These are phyloP conservation scores for Psittacula cyanocephala DNA, from an alignment of 2,113 vertebrate species.

Conservation along the genomic window DNA sequence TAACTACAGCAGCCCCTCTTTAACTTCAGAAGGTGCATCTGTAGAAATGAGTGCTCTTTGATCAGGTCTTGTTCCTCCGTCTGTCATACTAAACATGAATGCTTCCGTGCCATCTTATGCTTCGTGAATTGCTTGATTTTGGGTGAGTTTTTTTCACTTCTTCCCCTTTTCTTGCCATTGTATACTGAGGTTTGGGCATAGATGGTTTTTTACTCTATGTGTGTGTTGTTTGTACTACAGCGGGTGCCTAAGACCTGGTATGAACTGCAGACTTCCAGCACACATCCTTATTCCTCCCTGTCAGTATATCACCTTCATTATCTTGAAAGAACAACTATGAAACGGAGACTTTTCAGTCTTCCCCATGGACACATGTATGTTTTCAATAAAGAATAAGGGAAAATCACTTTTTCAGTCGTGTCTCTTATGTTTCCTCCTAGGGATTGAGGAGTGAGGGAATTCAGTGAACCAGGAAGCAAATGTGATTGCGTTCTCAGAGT, in stretches of 20 bases:
- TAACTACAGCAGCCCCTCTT: conserved; percentile 24
- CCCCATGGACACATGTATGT: background rate
- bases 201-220: accelerated
- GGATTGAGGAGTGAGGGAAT: background rate
- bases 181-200: background rate
- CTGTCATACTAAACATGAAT: background rate
- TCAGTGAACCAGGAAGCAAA: conserved; percentile 49
- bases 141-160: background rate
- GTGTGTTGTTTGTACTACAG: background rate
- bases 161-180: background rate
- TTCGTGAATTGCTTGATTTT: background rate
- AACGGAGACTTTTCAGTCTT: background rate
- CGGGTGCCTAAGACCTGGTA: background rate
- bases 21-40: background rate
- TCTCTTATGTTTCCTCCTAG: background rate
- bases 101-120: background rate
- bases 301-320: background rate
- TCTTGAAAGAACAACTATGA: background rate
- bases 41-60: background rate
- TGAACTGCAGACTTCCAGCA: background rate
- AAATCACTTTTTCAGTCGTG: background rate
- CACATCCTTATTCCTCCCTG: background rate
- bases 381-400: background rate
- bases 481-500: background rate
- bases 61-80: background rate